phyloP scores from a whole-genome alignment of 2,888 invertebrate genomes.

The Netelia virgata region DNA sequence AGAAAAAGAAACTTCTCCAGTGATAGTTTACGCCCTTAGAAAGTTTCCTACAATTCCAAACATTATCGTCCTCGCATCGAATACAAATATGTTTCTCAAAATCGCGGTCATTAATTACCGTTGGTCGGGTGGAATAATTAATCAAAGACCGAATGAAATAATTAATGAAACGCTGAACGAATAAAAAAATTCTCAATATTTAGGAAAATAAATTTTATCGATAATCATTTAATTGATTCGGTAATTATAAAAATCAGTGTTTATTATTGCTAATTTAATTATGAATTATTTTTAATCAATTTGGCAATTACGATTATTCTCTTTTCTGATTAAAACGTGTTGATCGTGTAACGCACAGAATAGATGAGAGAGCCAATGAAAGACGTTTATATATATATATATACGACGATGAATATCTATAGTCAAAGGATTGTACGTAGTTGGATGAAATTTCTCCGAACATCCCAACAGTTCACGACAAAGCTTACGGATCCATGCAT shows the following conservation, averaged over 20 bases:
- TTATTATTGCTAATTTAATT: background rate
- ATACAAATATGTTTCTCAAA: too few relatives aligned
- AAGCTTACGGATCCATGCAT: conserved; percentile 66
- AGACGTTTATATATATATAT: conserved; percentile 4
- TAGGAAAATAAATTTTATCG: background rate
- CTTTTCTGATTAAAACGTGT: background rate
- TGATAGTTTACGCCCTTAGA: too few relatives aligned
- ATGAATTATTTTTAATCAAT: background rate
- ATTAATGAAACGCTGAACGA: too few relatives aligned
- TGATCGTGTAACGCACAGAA: conserved; percentile 25
- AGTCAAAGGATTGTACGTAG: conserved; percentile 25
- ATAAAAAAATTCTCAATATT: too few relatives aligned
- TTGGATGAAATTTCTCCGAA: conserved; percentile 58
- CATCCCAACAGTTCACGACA: conserved; percentile 56
- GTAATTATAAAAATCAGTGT: background rate
- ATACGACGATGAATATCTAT: conserved; percentile 10
- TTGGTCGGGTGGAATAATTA: too few relatives aligned
- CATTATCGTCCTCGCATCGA: too few relatives aligned
- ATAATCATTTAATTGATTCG: background rate
- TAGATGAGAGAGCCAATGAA: conserved; percentile 33
- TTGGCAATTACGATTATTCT: background rate
- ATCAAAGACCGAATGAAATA: too few relatives aligned
- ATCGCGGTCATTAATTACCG: too few relatives aligned
- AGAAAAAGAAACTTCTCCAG: too few relatives aligned
- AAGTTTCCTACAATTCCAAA: too few relatives aligned